A percentile compares a stretch with the other conserved stretches of the same genome.
Conservation (phyloP, 2,888 invertebrate genomes). For the Pelosia muscerda region DNA sequence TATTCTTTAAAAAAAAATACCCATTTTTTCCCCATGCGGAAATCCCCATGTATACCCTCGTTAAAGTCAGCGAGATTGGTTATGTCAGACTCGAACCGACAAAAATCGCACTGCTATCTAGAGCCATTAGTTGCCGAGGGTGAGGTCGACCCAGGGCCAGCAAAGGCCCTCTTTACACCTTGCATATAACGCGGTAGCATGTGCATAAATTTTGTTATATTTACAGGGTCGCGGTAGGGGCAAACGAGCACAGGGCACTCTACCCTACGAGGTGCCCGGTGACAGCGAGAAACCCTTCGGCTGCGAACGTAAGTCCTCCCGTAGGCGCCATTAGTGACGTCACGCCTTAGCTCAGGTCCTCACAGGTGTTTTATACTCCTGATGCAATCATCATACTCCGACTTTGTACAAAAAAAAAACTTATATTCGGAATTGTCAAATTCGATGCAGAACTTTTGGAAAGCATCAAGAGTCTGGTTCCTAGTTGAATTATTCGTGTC, state of each 20-base stretch:
- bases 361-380: constrained; percentile 21
- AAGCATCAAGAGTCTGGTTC: neutral
- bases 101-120: too few species aligned
- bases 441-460: neutral
- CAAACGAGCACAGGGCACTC: constrained; percentile 81
- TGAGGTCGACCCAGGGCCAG: too few species aligned
- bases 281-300: constrained; percentile 96
- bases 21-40: too few species aligned
- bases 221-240: constrained; percentile 81
- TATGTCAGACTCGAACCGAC: too few species aligned
- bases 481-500: neutral
- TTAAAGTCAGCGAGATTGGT: too few species aligned
- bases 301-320: constrained; percentile 94
- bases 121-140: too few species aligned
- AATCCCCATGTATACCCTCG: too few species aligned
- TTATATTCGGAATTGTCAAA: neutral
- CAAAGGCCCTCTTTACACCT: too few species aligned
- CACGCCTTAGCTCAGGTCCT: constrained; percentile 58
- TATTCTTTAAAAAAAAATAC: too few species aligned
- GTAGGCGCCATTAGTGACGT: constrained; percentile 74
- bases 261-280: constrained; percentile 89
- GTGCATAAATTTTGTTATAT: too few species aligned
- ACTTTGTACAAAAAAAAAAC: neutral
- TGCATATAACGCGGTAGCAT: too few species aligned
- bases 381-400: constrained; percentile 9